A percentile compares a stretch with the other conserved stretches of the same genome.
These are phyloP conservation scores for Neotoma lepida DNA, from an alignment of 2,113 vertebrate genomes.

Conservation along the genomic window DNA sequence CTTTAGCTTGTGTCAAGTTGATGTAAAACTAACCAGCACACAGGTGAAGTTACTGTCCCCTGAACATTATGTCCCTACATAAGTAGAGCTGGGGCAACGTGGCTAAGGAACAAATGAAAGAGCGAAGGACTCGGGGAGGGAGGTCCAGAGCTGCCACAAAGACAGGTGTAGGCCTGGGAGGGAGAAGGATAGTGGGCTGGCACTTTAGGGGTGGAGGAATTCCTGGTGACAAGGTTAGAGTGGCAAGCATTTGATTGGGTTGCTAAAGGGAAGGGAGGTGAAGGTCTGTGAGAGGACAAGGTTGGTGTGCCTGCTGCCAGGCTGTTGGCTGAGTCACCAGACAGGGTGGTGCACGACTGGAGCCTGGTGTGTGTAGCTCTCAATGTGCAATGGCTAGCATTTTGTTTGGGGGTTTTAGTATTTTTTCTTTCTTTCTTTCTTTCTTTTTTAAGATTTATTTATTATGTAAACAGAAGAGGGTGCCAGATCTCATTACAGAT, in stretches of 20 bases:
- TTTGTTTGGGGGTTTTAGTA: background rate
- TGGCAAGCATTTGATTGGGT: background rate
- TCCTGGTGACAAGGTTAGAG: background rate
- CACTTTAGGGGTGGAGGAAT: background rate
- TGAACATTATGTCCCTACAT: background rate
- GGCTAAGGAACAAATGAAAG: background rate
- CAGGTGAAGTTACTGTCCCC: background rate
- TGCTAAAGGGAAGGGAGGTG: background rate
- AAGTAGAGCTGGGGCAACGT: background rate
- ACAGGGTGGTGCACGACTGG: background rate
- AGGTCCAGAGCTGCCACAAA: background rate
- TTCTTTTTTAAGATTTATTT: background rate
- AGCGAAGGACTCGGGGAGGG: accelerated
- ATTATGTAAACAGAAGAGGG: too few relatives aligned
- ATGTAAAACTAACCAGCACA: background rate
- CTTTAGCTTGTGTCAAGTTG: background rate
- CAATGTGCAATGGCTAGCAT: too few relatives aligned
- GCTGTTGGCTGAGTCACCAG: background rate
- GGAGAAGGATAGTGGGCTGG: background rate
- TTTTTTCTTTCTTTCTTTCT: background rate
- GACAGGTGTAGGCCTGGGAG: background rate
- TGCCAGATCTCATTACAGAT: too few relatives aligned
- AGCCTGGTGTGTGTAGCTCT: too few relatives aligned
- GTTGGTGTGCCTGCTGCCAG: background rate
- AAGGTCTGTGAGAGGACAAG: background rate